A percentile compares a stretch with the other conserved stretches of the same genome.
These are phyloP conservation scores for Torymus texanus DNA, from an alignment of 2,888 invertebrate species.

Conservation along the genomic window DNA sequence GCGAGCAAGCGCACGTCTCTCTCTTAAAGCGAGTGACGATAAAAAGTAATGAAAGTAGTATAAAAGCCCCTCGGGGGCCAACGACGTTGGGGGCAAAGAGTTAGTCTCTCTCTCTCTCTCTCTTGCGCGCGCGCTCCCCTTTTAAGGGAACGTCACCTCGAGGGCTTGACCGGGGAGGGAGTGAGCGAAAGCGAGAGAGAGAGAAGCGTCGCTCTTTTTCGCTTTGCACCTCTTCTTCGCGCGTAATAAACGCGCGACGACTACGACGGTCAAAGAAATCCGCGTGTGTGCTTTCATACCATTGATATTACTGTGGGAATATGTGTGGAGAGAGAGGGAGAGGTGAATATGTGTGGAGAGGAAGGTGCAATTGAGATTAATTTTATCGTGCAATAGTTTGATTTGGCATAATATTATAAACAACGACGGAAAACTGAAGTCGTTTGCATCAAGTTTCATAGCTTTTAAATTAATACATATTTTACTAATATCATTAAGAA, in stretches of 20 bases:
- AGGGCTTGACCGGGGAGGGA: slow-evolving; percentile 58
- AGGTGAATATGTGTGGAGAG: too few species aligned
- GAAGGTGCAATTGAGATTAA: slow-evolving; percentile 20
- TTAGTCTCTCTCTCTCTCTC: background rate
- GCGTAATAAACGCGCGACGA: slow-evolving; percentile 59
- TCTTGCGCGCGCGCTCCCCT: slow-evolving; percentile 46
- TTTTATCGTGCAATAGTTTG: background rate
- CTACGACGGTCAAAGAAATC: slow-evolving; percentile 57
- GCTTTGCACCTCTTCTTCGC: background rate
- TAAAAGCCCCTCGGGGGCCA: slow-evolving; percentile 53
- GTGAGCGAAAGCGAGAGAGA: background rate
- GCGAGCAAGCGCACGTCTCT: slow-evolving; percentile 51
- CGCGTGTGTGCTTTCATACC: background rate
- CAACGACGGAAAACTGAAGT: too few species aligned
- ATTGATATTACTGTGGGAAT: slow-evolving; percentile 9
- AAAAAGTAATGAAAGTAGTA: slow-evolving; percentile 72
- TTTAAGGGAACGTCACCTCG: slow-evolving; percentile 63
- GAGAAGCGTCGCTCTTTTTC: background rate
- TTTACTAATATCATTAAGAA: too few species aligned
- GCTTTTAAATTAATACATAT: too few species aligned
- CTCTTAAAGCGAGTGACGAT: slow-evolving; percentile 69
- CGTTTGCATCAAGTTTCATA: too few species aligned
- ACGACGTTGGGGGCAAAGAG: slow-evolving; percentile 16
- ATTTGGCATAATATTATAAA: too few species aligned
- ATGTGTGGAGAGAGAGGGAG: too few species aligned